Evolutionary conservation across 64 coral and sea anemone genomes (phyloP), one percentile per base, ranked within the genome.

Genomic region (Trachythela sp.): DNA sequence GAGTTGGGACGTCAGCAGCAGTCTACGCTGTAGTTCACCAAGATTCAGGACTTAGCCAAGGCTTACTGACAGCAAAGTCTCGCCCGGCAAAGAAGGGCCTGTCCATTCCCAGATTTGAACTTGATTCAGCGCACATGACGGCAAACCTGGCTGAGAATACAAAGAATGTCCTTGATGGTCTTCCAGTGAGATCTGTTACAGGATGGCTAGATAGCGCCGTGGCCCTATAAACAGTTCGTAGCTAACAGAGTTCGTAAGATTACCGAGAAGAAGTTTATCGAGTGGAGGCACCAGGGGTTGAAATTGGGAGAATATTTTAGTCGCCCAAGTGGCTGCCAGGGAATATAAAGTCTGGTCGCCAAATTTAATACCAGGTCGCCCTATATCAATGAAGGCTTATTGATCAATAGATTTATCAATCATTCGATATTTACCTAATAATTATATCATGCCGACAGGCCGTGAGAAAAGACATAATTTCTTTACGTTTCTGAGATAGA

Each of bases 201-300:
- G 45, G 89, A 58, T 43, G 77, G 89, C 33, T 77, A 27, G 71
- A 77, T 77, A 77, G 71, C 36, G 50, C 77, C 17, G 89, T 90
- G 30, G 89, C 77, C 1, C 77, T 90, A 86, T 41, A 91, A 91
- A 29, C 83, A 90, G 80, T 90, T 90, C 39, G 89, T 85, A 22
- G 36, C 26, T 50, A 90, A 90, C 89, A 52, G 89, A 90, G 89
- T 90, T 34, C 24, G 39, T 14, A 89, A 89, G 72, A 89, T 89
- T 33, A 39, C 48, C 29, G 50, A 34, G 29, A 40, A 90, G 15
- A 20, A 45, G 48, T 70, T 37, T 40, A 45, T 90, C 32, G 32
- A 32, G 43, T 90, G 89, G 76, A 24, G 50, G 43, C 75, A 90
- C 26, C n/a, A n/a, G n/a, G n/a, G n/a, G n/a, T n/a, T n/a, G n/a